These are phyloP conservation scores for Gobiocypris rarus DNA, from an alignment of 2,113 vertebrate genomes.

Conservation along the genomic window DNA sequence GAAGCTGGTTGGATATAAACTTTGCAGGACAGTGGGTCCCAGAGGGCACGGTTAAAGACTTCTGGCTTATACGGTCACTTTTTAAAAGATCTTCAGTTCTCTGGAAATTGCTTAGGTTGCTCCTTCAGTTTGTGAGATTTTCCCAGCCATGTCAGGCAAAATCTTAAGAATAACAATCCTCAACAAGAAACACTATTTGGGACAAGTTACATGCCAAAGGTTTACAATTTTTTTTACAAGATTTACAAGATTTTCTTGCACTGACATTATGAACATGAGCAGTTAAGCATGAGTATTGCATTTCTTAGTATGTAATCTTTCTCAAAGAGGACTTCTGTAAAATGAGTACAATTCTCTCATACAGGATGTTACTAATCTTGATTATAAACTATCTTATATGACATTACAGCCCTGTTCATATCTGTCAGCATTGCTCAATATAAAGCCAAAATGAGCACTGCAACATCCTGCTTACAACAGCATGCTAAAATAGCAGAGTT, in stretches of 20 bases:
- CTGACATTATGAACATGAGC: not conserved
- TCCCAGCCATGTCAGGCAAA: not conserved
- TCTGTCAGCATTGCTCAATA: not conserved
- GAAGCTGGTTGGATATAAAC: no score
- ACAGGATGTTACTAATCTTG: conserved; percentile 16
- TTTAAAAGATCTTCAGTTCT: no score
- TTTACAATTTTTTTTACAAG: no score
- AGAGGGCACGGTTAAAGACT: no score
- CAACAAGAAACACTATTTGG: not conserved
- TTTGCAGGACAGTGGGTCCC: no score
- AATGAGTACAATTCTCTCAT: not conserved
- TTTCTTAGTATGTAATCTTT: not conserved
- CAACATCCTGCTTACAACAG: not conserved
- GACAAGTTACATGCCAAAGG: not conserved
- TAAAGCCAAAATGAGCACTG: not conserved
- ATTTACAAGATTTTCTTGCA: no score
- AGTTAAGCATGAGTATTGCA: not conserved
- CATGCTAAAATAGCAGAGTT: not conserved
- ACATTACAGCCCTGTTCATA: not conserved
- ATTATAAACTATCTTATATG: not conserved
- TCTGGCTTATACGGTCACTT: no score
- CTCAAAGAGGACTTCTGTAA: not conserved
- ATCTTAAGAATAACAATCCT: not conserved
- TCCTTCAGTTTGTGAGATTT: not conserved
- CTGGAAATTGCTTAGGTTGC: not conserved